Conservation (phyloP, 2,888 invertebrate genomes). For the Agriopis aurantiaria region DNA sequence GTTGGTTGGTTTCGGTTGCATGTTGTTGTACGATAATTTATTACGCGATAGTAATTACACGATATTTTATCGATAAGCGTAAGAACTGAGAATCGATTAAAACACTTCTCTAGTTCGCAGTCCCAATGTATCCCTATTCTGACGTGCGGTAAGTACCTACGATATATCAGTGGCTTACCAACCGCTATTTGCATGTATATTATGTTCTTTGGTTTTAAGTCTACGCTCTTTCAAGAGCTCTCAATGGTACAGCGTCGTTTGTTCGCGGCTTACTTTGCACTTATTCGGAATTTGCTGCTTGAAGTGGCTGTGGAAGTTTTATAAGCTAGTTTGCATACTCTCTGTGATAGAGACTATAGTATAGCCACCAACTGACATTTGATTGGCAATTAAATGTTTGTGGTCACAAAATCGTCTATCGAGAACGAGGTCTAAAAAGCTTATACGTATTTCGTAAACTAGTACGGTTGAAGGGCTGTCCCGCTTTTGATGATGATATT, state of each 20-base stretch:
- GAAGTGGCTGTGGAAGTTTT: conserved; percentile 16
- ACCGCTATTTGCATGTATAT: conserved; percentile 63
- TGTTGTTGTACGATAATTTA: too few species aligned
- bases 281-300: conserved; percentile 27
- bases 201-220: conserved; percentile 51
- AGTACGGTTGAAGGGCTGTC: too few species aligned
- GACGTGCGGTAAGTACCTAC: conserved; percentile 55
- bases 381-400: too few species aligned
- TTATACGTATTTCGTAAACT: too few species aligned
- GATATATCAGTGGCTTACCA: conserved; percentile 56
- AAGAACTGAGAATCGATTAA: neutral
- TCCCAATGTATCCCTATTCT: conserved; percentile 48
- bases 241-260: conserved; percentile 38
- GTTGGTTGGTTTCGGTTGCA: too few species aligned
- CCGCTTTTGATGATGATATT: too few species aligned
- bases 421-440: too few species aligned
- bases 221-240: conserved; percentile 38
- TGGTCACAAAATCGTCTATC: too few species aligned
- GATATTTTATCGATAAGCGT: too few species aligned
- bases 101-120: conserved; percentile 21
- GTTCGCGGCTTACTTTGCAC: conserved; percentile 44
- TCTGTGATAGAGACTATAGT: neutral
- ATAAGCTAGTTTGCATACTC: neutral
- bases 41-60: too few species aligned
- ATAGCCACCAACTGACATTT: neutral